Evolutionary conservation across 2,113 vertebrate species (phyloP).

Genomic region (Syngnathus scovelli): DNA sequence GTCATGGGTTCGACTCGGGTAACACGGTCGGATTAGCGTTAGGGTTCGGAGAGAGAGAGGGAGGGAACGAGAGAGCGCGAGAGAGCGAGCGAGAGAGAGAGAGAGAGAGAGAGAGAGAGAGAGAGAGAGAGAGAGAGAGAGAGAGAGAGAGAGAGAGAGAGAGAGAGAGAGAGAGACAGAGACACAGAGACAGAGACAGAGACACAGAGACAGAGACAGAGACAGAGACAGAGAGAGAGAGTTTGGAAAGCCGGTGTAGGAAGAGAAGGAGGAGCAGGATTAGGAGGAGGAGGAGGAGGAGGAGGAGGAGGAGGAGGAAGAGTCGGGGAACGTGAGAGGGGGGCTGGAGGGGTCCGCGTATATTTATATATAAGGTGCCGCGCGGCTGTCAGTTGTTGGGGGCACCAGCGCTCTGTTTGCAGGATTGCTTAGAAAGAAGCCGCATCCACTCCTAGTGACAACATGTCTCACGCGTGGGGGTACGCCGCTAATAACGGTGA

Average conservation of each 20-base stretch:
- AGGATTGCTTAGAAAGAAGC: constrained; percentile 10
- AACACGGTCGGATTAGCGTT: background rate
- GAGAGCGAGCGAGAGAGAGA: constrained; percentile 9
- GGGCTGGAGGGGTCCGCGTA: background rate
- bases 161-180: background rate
- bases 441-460: background rate
- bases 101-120: constrained; percentile 4
- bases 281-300: background rate
- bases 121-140: constrained; percentile 10
- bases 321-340: background rate
- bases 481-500: constrained; percentile 87
- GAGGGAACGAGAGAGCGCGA: background rate
- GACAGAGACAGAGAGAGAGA: background rate
- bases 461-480: constrained; percentile 81
- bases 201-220: background rate
- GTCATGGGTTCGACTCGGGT: background rate
- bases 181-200: background rate
- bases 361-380: constrained; percentile 19
- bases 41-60: background rate
- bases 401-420: constrained; percentile 37
- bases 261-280: background rate
- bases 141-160: background rate
- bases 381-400: constrained; percentile 48
- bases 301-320: background rate
- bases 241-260: background rate